phyloP scores from a whole-genome alignment of 2,797 vertebrate species.

The Enteromius thamalakanensis region DNA sequence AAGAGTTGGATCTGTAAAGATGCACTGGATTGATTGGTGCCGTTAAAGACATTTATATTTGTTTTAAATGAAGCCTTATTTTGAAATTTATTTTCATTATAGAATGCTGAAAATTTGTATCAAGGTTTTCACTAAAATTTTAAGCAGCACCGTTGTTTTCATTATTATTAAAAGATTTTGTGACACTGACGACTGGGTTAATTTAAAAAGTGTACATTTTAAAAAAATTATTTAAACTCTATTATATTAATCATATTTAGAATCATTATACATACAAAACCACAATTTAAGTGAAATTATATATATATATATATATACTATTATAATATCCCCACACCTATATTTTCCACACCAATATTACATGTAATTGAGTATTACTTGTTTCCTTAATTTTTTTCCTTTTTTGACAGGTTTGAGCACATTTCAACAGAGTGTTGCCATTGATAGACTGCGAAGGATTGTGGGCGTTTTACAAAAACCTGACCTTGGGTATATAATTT shows the following conservation, averaged over 20 bases:
- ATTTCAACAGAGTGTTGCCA: constrained; percentile 90
- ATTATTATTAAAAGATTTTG: background rate
- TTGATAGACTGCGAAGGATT: constrained; percentile 89
- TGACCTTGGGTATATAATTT: constrained; percentile 84
- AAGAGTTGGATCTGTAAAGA: too few relatives aligned
- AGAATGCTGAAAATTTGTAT: background rate
- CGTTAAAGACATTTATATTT: background rate
- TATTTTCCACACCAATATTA: too few relatives aligned
- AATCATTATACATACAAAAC: too few relatives aligned
- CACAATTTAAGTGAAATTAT: too few relatives aligned
- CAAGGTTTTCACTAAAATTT: background rate
- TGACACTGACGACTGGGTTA: background rate
- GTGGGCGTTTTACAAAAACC: constrained; percentile 88
- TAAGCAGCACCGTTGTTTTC: background rate
- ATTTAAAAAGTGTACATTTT: background rate
- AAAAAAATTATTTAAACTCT: background rate
- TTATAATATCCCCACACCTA: too few relatives aligned
- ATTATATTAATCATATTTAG: background rate
- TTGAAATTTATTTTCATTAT: background rate
- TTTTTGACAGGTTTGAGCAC: constrained; percentile 81
- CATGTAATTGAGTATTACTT: background rate
- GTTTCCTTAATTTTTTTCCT: background rate
- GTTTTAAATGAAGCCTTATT: background rate
- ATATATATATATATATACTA: too few relatives aligned
- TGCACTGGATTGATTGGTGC: background rate